These are phyloP conservation scores for Tolmerus cingulatus DNA, from an alignment of 2,888 invertebrate genomes.

Conservation along the genomic window DNA sequence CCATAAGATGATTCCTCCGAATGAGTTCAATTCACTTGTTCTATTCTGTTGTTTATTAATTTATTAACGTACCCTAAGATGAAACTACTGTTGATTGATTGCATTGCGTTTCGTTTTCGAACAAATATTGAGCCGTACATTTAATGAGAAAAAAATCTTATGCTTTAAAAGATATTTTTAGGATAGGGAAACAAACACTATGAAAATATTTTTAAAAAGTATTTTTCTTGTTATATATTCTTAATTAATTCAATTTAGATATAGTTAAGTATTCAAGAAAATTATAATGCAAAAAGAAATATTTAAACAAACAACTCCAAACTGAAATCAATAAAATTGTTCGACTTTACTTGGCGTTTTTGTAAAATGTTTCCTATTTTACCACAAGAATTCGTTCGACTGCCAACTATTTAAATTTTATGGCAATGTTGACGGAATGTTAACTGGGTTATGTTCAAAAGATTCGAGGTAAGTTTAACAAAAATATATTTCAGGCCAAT, in stretches of 20 bases:
- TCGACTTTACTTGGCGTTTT: conserved; percentile 22
- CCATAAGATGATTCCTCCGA: neutral
- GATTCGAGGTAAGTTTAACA: no score
- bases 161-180: conserved; percentile 29
- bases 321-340: conserved; percentile 40
- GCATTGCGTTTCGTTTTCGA: neutral
- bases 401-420: neutral
- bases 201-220: conserved; percentile 33
- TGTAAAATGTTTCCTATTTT: neutral
- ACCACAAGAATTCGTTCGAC: neutral
- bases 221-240: conserved; percentile 40
- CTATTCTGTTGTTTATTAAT: neutral
- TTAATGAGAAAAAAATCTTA: conserved; percentile 30
- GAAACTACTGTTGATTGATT: neutral
- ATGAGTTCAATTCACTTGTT: conserved; percentile 2
- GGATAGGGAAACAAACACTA: conserved; percentile 32
- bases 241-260: conserved; percentile 35
- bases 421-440: no score
- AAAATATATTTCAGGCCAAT: no score
- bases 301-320: conserved; percentile 39
- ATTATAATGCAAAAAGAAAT: conserved; percentile 37
- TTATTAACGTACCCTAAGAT: neutral
- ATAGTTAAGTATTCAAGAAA: conserved; percentile 36
- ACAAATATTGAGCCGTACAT: conserved; percentile 12
- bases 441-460: no score